Conservation (phyloP, 2,797 vertebrate species). For the Smutsia gigantea region DNA sequence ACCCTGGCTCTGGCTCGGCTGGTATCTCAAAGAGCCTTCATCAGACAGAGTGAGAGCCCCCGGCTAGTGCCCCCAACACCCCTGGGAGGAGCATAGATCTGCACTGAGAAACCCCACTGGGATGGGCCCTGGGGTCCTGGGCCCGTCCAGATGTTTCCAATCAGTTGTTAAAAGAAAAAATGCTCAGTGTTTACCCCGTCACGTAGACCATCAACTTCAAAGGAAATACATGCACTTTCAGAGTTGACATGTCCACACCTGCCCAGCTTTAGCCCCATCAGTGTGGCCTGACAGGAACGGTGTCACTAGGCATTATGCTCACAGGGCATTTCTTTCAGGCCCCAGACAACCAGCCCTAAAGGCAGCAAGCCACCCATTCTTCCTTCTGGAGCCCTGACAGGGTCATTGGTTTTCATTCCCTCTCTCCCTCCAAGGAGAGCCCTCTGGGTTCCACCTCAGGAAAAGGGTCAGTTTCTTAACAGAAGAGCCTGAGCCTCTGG, state of each 20-base stretch:
- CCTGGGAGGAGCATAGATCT: background rate
- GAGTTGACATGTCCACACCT: background rate
- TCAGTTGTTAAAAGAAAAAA: background rate
- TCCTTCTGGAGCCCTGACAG: background rate
- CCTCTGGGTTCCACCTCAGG: background rate
- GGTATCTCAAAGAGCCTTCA: background rate
- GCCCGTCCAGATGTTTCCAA: background rate
- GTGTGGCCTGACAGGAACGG: background rate
- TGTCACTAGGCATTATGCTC: background rate
- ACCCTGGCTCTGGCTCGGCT: background rate
- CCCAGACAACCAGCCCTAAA: background rate
- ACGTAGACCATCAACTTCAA: background rate
- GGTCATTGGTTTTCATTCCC: background rate
- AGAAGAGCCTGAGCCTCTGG: background rate
- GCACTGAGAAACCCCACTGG: background rate
- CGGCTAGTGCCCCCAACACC: too few species aligned
- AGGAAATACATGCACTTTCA: background rate
- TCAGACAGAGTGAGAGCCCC: background rate
- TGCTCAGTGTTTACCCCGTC: rapidly evolving
- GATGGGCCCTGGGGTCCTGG: background rate
- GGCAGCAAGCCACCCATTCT: background rate
- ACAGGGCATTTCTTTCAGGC: background rate
- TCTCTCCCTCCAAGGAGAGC: background rate
- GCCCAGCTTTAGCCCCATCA: background rate
- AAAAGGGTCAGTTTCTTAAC: background rate